phyloP scores from a whole-genome alignment of 2,888 invertebrate species.

The Drosophila kuntzei region DNA sequence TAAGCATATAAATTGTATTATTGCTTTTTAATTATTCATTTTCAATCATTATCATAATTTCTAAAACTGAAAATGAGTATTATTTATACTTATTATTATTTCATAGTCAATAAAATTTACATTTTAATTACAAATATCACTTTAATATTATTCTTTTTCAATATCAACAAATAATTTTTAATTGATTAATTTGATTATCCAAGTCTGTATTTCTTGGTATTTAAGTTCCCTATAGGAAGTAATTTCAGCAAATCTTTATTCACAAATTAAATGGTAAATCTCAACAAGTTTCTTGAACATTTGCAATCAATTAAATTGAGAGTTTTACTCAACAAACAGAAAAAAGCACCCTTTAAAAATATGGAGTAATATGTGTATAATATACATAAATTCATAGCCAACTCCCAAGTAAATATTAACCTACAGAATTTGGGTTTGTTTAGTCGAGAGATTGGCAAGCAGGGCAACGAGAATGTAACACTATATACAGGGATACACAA shows the following conservation, averaged over 20 bases:
- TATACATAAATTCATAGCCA: constrained; percentile 22
- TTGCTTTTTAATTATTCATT: no score
- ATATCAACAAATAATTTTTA: no score
- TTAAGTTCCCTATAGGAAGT: background rate
- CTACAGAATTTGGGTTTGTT: constrained; percentile 57
- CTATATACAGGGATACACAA: background rate
- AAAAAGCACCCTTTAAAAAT: constrained; percentile 7
- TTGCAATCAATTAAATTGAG: constrained; percentile 7
- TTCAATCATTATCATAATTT: no score
- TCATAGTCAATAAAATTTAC: no score
- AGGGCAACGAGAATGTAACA: background rate
- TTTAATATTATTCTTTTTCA: no score
- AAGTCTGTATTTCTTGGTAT: background rate
- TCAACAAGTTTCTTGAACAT: no score
- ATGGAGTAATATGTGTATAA: background rate
- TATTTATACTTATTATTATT: no score
- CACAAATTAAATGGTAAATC: background rate
- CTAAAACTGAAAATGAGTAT: no score
- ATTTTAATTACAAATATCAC: no score
- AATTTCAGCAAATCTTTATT: background rate
- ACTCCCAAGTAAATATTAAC: constrained; percentile 49
- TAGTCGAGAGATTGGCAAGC: constrained; percentile 28
- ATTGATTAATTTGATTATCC: no score
- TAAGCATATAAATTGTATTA: no score
- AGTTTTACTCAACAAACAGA: background rate